Evolutionary conservation across 1,140 invertebrate genomes (phyloP).

Genomic region (Drosophila sturtevanti): DNA sequence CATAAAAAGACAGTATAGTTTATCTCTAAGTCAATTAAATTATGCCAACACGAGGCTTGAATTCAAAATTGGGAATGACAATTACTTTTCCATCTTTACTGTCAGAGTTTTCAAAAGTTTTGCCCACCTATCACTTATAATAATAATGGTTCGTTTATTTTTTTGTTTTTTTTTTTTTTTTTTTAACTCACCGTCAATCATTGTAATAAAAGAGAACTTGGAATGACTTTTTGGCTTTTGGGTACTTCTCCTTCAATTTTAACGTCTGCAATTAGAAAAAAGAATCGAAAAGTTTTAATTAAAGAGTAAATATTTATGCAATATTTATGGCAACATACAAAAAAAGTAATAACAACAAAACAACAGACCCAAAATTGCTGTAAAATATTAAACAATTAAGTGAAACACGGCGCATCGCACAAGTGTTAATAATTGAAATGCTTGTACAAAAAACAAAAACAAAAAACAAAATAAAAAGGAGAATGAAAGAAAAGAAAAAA

Average conservation of each 20-base stretch:
- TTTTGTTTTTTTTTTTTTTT: not conserved
- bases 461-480: not conserved
- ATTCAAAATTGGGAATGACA: not conserved
- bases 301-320: conserved; percentile 70
- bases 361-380: conserved; percentile 43
- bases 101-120: not conserved
- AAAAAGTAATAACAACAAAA: conserved; percentile 26
- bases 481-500: conserved; percentile 18
- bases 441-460: conserved; percentile 10
- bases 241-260: not conserved
- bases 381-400: conserved; percentile 71
- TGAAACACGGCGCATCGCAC: conserved; percentile 45
- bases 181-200: conserved; percentile 46
- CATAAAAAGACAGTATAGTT: too few species aligned
- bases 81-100: not conserved
- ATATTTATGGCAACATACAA: conserved; percentile 56
- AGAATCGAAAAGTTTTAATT: conserved; percentile 65
- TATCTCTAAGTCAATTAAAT: too few species aligned
- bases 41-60: too few species aligned
- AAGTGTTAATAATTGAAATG: conserved; percentile 78
- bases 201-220: conserved; percentile 1
- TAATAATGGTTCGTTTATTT: not conserved
- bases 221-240: conserved; percentile 1
- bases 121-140: not conserved
- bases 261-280: conserved; percentile 47